phyloP scores from a whole-genome alignment of 1,140 invertebrate genomes.

The Ridgeia piscesae region DNA sequence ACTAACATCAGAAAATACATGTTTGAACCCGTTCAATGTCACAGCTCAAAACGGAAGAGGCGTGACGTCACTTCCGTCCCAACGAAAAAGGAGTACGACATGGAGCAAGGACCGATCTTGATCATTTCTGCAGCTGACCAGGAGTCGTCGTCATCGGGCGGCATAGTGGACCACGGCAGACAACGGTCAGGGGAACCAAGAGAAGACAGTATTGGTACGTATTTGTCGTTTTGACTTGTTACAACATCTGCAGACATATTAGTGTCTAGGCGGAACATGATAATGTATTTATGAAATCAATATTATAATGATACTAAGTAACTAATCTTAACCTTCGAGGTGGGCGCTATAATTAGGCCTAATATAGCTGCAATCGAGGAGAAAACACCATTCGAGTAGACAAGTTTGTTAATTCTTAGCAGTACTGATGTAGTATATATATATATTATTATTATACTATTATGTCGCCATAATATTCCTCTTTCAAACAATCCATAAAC shows the following conservation, averaged over 20 bases:
- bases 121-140: background rate
- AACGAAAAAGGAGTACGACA: background rate
- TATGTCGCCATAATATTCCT: background rate
- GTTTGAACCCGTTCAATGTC: background rate
- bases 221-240: background rate
- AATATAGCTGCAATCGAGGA: too few relatives aligned
- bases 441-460: background rate
- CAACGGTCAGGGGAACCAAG: background rate
- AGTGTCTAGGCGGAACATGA: background rate
- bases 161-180: background rate
- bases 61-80: background rate
- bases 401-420: too few relatives aligned
- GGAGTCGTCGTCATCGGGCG: background rate
- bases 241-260: background rate
- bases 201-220: background rate
- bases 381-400: too few relatives aligned
- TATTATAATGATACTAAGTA: background rate
- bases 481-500: background rate
- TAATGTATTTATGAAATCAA: too few relatives aligned
- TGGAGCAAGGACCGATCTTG: background rate
- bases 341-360: too few relatives aligned
- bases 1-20: background rate
- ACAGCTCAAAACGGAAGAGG: background rate
- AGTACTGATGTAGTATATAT: too few relatives aligned
- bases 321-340: too few relatives aligned